Evolutionary conservation across 2,797 vertebrate species (phyloP), one percentile per base, ranked within the genome.

Genomic region (Fistularia commersonii): DNA sequence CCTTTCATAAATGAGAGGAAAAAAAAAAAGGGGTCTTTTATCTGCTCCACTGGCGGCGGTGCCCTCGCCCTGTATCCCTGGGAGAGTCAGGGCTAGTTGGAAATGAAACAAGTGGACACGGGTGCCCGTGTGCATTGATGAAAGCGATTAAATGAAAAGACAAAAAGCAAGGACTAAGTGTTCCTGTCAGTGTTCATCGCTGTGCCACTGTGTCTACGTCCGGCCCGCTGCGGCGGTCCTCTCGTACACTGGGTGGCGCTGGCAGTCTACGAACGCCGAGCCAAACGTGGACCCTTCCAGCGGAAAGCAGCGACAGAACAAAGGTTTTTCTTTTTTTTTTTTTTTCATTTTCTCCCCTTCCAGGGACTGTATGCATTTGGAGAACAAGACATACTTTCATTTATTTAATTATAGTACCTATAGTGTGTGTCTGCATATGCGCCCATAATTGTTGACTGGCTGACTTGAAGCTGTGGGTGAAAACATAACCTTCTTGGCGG

Each of bases 231-330:
- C 10, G 48, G 51, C 52, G 36, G 3, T 35, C 0, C 0, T 0
- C 6, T 3, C 5, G 57, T 48, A 82, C 86, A 86, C 79, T 68
- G 78, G 86, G 83, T 80, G 86, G 79, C 49, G 81, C 80, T 80
- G 62, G 54, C 11, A 58, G 64, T 73, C 84, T 64, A 54, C 2
- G 13, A 12, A 43, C 50, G 23, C 23, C 23, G 2, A 23, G 23
- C 23, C 23, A 2, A 4, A 23, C 23, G 23, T 23, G 23, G 23
- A 23, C 23, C 23, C 23, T 23, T 2, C 23, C 23, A 23, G 23
- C 23, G 23, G 23, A 23, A 23, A 23, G 23, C 23, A 2, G 23
- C 23, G 23, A 23, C 23, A 23, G 23, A 23, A 23, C 23, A 23
- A 23, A 23, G 23, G 23, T 23, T 23, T 23, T 23, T 23, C 6